Evolutionary conservation across 2,888 invertebrate genomes (phyloP).

Genomic region (Terebella lapidaria): DNA sequence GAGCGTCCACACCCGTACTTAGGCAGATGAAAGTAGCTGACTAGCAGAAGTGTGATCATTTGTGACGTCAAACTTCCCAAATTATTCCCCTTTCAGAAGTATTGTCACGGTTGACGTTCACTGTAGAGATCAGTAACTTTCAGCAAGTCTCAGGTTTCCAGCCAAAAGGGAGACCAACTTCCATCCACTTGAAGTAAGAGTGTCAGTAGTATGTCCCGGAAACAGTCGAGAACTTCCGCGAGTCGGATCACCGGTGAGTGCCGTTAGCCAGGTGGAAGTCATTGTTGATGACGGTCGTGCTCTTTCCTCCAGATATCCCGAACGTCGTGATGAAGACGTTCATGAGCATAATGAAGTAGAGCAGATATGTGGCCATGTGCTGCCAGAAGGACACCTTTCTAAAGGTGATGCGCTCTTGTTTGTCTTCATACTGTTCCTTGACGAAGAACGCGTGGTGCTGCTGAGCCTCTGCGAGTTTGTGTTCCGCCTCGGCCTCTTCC

Average conservation of each 20-base stretch:
- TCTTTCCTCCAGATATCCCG: constrained; percentile 26
- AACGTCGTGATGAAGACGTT: constrained; percentile 32
- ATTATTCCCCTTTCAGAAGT: too few relatives aligned
- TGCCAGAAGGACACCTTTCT: constrained; percentile 31
- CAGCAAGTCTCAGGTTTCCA: too few relatives aligned
- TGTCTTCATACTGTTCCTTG: constrained; percentile 28
- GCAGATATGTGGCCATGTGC: constrained; percentile 31
- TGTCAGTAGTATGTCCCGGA: too few relatives aligned
- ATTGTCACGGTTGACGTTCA: too few relatives aligned
- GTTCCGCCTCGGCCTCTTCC: constrained; percentile 29
- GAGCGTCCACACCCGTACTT: too few relatives aligned
- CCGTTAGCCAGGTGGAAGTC: neutral
- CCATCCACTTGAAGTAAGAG: too few relatives aligned
- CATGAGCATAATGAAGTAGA: constrained; percentile 29
- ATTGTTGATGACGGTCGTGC: neutral
- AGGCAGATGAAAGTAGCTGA: too few relatives aligned
- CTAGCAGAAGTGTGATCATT: too few relatives aligned
- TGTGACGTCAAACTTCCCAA: too few relatives aligned
- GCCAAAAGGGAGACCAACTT: too few relatives aligned
- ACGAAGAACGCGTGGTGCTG: constrained; percentile 31
- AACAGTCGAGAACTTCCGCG: too few relatives aligned
- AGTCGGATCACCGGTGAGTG: neutral
- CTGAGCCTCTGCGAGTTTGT: constrained; percentile 26
- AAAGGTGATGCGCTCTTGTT: constrained; percentile 26
- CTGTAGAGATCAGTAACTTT: too few relatives aligned